Evolutionary conservation across 1,140 invertebrate species (phyloP).

Genomic region (Lordiphosa stackelbergi): DNA sequence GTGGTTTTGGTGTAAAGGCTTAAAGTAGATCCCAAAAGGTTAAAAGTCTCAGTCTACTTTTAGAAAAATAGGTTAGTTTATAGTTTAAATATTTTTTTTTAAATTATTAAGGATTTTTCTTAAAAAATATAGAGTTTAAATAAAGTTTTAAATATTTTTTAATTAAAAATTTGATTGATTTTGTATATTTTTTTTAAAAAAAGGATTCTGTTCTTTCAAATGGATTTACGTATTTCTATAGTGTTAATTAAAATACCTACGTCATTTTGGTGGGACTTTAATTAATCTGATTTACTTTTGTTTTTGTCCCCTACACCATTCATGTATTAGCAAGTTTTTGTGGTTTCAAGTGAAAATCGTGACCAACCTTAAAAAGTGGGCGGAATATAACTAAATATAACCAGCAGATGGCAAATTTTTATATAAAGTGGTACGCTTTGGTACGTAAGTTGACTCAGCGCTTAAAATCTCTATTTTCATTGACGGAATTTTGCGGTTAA

Average conservation of each 20-base stretch:
- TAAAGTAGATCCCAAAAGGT: no score
- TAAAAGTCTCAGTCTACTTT: no score
- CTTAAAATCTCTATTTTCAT: constrained; percentile 11
- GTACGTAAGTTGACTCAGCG: constrained; percentile 31
- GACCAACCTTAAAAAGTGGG: constrained; percentile 56
- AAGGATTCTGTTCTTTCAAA: no score
- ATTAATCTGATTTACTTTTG: constrained; percentile 41
- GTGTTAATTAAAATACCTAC: constrained; percentile 56
- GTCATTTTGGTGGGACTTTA: constrained; percentile 46
- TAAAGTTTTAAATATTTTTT: no score
- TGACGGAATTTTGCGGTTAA: constrained; percentile 15
- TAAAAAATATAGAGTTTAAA: no score
- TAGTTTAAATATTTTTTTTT: no score
- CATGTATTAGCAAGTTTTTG: constrained; percentile 50
- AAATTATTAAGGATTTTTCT: no score
- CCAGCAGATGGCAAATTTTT: constrained; percentile 3
- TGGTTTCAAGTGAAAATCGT: constrained; percentile 50
- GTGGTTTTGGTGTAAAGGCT: no score
- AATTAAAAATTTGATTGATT: no score
- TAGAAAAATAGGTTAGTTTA: no score
- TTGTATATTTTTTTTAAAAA: no score
- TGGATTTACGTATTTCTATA: constrained; percentile 15
- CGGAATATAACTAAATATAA: constrained; percentile 45
- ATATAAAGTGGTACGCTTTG: constrained; percentile 25
- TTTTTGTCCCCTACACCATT: constrained; percentile 11